Base-by-base conservation (phyloP, 2,797 vertebrate genomes). In the Chlorospingus flavigularis region DNA sequence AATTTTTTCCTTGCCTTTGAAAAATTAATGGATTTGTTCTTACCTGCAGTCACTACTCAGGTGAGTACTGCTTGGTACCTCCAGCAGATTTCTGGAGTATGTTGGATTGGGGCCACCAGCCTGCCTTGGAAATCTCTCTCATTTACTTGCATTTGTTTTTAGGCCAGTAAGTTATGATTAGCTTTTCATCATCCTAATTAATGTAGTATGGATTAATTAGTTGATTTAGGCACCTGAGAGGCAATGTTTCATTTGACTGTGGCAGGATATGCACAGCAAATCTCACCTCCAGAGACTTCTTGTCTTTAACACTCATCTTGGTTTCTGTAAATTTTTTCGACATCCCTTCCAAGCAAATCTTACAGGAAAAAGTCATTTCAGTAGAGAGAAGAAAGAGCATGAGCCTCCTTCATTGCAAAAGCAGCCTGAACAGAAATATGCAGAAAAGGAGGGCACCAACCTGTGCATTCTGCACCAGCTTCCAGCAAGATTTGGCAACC, bases 131-230 rank as follows among this genome's bases (percentile, higher is more conserved):
- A 79, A 90, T 81, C 61, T 77, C 40, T 66, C 25, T 77, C 68
- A 50, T 55, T 92, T 53, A 43, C 39, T 72, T 61, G 57, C 57
- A 57, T 67, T 73, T 89, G 30, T 7, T 90, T 83, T 90, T 55
- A 88, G 55, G 66, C 62, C 48, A 93, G 76, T 63, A 94, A 67
- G 26, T 48, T 66, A 33, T 84, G 19, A 96, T 93, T 95, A 94
- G 33, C 48, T 95, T 91, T 86, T 86, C 79, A 90, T 94, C 94
- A 95, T 68, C 63, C 79, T 82, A 95, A 94, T 93, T 88, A 93
- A 92, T 86, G 51, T 50, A 51, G 62, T 78, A 88, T 3, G 5
- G n/a, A 91, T 95, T 84, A 93, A 93, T 94, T 86, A 88, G 83
- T 81, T 88, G 57, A 93, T 95, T 90, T 82, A 90, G 71, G 63